Evolutionary conservation across 2,797 vertebrate species (phyloP), one percentile per base, ranked within the genome.

Genomic region (Gadopsis marmoratus): DNA sequence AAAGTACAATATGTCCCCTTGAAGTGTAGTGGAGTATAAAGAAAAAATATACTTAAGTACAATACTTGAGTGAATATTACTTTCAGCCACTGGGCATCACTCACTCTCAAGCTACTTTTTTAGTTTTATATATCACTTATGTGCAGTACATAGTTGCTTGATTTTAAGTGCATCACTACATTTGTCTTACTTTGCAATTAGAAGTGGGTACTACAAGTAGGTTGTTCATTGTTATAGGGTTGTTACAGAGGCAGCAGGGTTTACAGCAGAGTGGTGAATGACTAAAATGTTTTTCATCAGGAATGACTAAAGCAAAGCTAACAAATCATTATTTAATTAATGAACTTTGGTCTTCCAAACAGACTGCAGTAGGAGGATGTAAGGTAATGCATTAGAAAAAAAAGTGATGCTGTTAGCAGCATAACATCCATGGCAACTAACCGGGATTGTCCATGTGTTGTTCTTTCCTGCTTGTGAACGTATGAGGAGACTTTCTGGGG

Each of bases 401-500:
- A 26, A 16, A 21, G 11, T 13, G 43, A 69, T 62, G 35, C 17
- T 63, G 23, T n/a, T 51, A 21, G 12, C 54, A 56, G 10, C 33
- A 41, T 83, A 41, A 48, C 4, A 7, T 70, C 76, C 68, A 65
- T 53, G 21, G 43, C 48, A 83, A 71, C 48, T 11, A 47, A 33
- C 51, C 0, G 3, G 66, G 68, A 69, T 39, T 63, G 60, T 71
- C 43, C 33, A 0, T 19, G 13, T 39, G 50, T 29, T 56, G 74
- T 53, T 61, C 33, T 72, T 73, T 74, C n/a, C 76, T 53, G 55
- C 78, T 33, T 23, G 3, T 56, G 39, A 64, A 77, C 2, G 73
- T 84, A 31, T 78, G 76, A 59, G 31, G 45, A 16, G 31, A 70
- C 16, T 87, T 89, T 80, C 29, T 1, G n/a, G 88, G 90, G 80